Evolutionary conservation across 2,797 vertebrate species (phyloP).

Genomic region (Aythya fuligula): DNA sequence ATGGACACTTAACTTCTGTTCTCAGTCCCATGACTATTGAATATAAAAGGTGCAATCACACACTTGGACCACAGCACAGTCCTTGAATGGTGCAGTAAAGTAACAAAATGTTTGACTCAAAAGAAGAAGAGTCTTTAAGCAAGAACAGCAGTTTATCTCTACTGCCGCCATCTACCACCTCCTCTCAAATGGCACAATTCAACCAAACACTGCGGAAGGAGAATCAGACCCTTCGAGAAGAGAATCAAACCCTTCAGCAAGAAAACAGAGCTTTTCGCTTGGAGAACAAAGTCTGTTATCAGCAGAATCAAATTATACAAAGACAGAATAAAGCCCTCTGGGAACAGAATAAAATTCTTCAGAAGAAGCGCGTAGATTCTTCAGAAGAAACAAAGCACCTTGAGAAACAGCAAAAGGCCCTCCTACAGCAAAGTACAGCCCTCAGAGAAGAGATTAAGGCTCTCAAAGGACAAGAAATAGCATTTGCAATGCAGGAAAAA

Average conservation of each 20-base stretch:
- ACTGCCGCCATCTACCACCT: background rate
- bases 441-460: slow-evolving; percentile 25
- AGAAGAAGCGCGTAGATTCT: background rate
- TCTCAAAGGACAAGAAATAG: slow-evolving; percentile 7
- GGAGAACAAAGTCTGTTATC: background rate
- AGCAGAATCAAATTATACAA: background rate
- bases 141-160: background rate
- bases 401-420: background rate
- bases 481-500: slow-evolving; percentile 37
- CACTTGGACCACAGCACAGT: background rate
- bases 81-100: background rate
- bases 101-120: background rate
- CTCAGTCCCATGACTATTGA: background rate
- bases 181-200: background rate
- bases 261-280: background rate
- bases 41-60: background rate
- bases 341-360: background rate
- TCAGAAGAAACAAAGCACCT: background rate
- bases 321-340: background rate
- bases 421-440: slow-evolving; percentile 16
- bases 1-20: background rate
- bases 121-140: background rate
- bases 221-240: background rate
- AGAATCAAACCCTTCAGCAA: slow-evolving; percentile 1
- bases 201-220: background rate